Evolutionary conservation across 2,888 invertebrate genomes (phyloP), one percentile per base, ranked within the genome.

Genomic region (Polietes domitor): DNA sequence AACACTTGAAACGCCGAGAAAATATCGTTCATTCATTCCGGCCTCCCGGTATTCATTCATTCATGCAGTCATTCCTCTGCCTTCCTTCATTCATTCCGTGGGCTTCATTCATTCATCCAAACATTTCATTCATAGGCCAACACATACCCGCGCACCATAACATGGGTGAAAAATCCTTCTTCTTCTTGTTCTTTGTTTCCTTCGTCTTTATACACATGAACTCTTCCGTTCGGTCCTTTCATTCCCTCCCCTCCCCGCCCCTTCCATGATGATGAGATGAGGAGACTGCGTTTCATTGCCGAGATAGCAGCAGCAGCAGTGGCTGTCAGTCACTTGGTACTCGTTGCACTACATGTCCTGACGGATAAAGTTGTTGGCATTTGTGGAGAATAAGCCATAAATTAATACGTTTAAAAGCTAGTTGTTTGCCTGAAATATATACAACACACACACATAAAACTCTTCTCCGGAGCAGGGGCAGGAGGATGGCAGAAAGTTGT

Each of bases 171-270:
- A 32, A 32, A 32, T 32, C 21, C 41, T 41, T 41, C 9, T 41
- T 41, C 19, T 50, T 5, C 50, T n/a, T 50, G 19, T 61, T 3
- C 28, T 61, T 61, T n/a, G 32, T 17, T 32, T 63, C 68, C 43
- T 77, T 78, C 55, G 6, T 26, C 68, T 76, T 72, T 58, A 65
- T 41, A 19, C 79, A 79, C 83, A 83, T 83, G 76, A 79, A 76
- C 43, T 83, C 80, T 77, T 83, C 73, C 68, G 68, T 77, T 41
- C 15, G 76, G 55, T 10, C 9, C 47, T 15, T 58, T 50, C 6
- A 17, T n/a, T n/a, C n/a, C n/a, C n/a, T n/a, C n/a, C n/a, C 10
- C 53, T 21, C 17, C 7, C 5, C 7, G 55, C 58, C 58, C 9
- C 21, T 6, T 2, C 24, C 55, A 50, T 53, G 50, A 65, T 37